Percentiles rank a stretch among this genome's conserved stretches.
phyloP scores from a whole-genome alignment of 1,140 invertebrate genomes.

The Achroia grisella region DNA sequence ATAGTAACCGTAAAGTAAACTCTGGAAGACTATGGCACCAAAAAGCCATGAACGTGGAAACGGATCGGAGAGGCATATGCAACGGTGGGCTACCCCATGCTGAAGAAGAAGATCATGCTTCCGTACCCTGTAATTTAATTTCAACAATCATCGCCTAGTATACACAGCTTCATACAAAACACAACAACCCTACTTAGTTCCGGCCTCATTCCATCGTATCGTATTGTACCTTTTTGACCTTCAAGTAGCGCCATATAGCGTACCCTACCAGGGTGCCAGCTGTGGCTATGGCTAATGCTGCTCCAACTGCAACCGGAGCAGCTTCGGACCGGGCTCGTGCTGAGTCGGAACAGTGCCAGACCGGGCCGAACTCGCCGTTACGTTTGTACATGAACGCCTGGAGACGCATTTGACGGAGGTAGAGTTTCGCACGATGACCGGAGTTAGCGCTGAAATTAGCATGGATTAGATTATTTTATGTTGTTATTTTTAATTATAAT shows the following conservation, averaged over 20 bases:
- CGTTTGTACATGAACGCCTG: slow-evolving; percentile 78
- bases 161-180: too few relatives aligned
- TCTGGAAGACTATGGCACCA: too few relatives aligned
- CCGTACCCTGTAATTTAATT: too few relatives aligned
- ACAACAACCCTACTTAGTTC: slow-evolving; percentile 10
- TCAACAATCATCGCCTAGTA: too few relatives aligned
- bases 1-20: too few relatives aligned
- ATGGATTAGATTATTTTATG: neutral
- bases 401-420: slow-evolving; percentile 74
- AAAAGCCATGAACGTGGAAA: too few relatives aligned
- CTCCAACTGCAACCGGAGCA: slow-evolving; percentile 90
- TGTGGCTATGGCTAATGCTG: slow-evolving; percentile 86
- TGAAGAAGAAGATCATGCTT: too few relatives aligned
- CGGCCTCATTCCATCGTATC: slow-evolving; percentile 88
- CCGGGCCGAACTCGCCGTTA: slow-evolving; percentile 73
- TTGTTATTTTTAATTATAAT: too few relatives aligned
- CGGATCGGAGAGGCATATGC: too few relatives aligned
- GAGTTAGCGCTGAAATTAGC: slow-evolving; percentile 32
- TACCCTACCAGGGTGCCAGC: slow-evolving; percentile 88
- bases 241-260: slow-evolving; percentile 89
- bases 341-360: slow-evolving; percentile 73
- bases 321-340: slow-evolving; percentile 81
- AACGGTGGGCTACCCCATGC: too few relatives aligned
- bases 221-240: slow-evolving; percentile 93
- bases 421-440: slow-evolving; percentile 72